phyloP scores from a whole-genome alignment of 2,113 vertebrate species.

The Turdus rufiventris region DNA sequence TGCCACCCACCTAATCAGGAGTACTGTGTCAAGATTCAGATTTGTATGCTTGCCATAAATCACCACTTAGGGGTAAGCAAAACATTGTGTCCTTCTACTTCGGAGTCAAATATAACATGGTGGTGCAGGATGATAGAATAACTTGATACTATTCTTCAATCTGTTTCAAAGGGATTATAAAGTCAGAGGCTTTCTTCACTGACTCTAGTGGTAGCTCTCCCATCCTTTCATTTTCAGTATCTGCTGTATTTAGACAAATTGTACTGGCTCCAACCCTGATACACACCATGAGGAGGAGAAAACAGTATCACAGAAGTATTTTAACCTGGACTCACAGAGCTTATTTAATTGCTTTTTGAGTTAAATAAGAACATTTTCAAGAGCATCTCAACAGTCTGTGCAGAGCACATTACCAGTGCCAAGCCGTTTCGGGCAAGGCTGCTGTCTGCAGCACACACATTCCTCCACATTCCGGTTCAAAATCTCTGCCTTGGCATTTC shows the following conservation, averaged over 20 bases:
- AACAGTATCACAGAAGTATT: not conserved
- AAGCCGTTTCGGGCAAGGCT: not conserved
- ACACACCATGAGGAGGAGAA: not conserved
- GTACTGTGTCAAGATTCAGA: not conserved
- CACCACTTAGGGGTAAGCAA: not conserved
- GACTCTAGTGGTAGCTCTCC: not conserved
- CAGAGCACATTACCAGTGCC: not conserved
- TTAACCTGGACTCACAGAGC: not conserved
- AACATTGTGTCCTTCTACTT: not conserved
- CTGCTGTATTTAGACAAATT: not conserved
- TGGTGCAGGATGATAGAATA: not conserved
- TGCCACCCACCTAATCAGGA: not conserved
- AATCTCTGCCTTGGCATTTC: not conserved
- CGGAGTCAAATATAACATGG: not conserved
- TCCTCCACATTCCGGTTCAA: not conserved
- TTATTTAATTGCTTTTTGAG: not conserved
- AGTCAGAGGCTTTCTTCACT: not conserved
- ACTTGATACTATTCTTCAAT: not conserved
- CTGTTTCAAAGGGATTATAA: not conserved
- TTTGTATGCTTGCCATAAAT: not conserved
- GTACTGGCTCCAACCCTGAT: not conserved
- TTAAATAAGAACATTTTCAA: not conserved
- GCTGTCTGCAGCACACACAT: not conserved
- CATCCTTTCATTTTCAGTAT: not conserved
- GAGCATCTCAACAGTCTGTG: not conserved